Evolutionary conservation across 2,797 vertebrate species (phyloP), one percentile per base, ranked within the genome.

Genomic region (Ambastaia sidthimunki): DNA sequence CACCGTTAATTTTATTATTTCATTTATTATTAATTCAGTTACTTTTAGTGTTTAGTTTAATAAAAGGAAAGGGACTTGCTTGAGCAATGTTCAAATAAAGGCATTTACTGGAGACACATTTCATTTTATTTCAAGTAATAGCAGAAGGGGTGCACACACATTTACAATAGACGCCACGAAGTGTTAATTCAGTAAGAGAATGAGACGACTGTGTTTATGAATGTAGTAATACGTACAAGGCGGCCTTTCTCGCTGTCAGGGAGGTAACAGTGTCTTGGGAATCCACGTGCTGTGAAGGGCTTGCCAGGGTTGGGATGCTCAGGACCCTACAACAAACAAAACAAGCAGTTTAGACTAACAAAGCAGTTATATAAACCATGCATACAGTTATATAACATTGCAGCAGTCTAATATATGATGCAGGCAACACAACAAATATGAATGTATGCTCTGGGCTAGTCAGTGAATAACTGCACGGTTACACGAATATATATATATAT

Each of bases 251-350:
- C 97, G 0, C 95, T 98, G 93, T 98, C 97, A 0, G 97, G 96
- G 86, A 98, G 95, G 92, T 98, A 98, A 86, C 97, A 98, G 84
- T 98, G 97, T 86, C 97, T 92, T n/a, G 97, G 97, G 80, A 98
- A 98, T 71, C 97, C 96, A 0, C 96, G 95, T 72, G 97, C 97
- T 0, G 97, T 98, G 91, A 97, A 98, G 71, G 94, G 96, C 89
- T 97, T 98, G 76, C 97, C 97, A 0, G 97, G 96, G 86, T 96
- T 98, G 1, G 97, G 95, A 80, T 98, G 97, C 80, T 98, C 97
- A 9, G 96, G 94, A 31, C 96, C 97, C 97, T 98, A 16, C 21
- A 76, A 25, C 34, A 86, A 71, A 62, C 9, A 71, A 11, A 54
- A 6, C 52, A 59, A 77, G 18, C 0, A 28, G 62, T 2, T 83